These are phyloP conservation scores for Aleiodes alternator DNA, from an alignment of 2,888 invertebrate species.

Conservation along the genomic window DNA sequence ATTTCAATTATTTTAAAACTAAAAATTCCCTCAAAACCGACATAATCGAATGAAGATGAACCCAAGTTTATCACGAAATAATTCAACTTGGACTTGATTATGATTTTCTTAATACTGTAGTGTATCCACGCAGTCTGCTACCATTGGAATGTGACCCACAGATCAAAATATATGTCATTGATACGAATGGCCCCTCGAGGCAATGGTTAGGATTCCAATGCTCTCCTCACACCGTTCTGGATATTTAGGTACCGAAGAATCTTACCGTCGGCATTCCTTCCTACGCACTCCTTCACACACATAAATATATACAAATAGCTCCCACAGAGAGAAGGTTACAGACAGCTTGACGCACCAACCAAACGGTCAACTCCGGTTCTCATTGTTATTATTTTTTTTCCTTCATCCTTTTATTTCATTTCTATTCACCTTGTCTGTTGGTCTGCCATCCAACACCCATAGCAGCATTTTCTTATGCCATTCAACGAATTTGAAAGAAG, in stretches of 20 bases:
- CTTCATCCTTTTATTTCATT: background rate
- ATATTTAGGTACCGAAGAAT: slow-evolving; percentile 37
- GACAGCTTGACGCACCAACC: slow-evolving; percentile 15
- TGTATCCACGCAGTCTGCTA: slow-evolving; percentile 50
- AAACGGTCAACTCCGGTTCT: slow-evolving; percentile 16
- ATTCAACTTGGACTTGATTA: slow-evolving; percentile 67
- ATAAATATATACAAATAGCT: background rate
- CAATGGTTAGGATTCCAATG: slow-evolving; percentile 20
- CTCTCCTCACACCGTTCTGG: slow-evolving; percentile 1
- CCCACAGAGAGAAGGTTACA: no score
- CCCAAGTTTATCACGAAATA: background rate
- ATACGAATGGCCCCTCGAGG: slow-evolving; percentile 16
- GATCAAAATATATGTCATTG: slow-evolving; percentile 44
- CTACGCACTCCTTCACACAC: slow-evolving; percentile 39
- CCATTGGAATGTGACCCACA: slow-evolving; percentile 64
- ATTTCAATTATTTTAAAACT: no score
- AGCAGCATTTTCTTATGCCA: slow-evolving; percentile 32
- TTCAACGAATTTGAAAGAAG: slow-evolving; percentile 10
- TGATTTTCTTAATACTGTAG: slow-evolving; percentile 51
- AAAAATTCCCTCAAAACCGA: no score
- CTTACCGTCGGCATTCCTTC: slow-evolving; percentile 48
- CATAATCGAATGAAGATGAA: background rate
- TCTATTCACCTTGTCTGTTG: slow-evolving; percentile 7
- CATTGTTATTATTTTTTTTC: slow-evolving; percentile 8
- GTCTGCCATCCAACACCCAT: slow-evolving; percentile 24